A percentile compares a stretch with the other conserved stretches of the same genome.
These are phyloP conservation scores for Eleutherodactylus coqui DNA, from an alignment of 2,797 vertebrate genomes.

Conservation along the genomic window DNA sequence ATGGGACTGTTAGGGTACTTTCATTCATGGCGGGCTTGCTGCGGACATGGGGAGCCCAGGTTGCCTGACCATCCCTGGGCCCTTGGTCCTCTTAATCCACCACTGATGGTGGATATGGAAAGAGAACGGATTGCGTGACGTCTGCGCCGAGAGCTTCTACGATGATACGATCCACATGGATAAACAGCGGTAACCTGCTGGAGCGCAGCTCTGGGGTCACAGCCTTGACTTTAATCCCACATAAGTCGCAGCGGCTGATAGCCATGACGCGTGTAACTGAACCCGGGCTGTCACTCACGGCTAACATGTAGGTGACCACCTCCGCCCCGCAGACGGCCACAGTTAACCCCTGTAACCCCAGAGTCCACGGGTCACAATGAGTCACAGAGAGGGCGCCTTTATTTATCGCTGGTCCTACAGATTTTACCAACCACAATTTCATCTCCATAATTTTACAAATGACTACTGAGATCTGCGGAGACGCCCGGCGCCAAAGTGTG, in stretches of 20 bases:
- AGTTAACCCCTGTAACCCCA: constrained; percentile 68
- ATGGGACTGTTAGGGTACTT: too few species aligned
- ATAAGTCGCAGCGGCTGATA: constrained; percentile 62
- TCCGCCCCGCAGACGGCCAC: neutral
- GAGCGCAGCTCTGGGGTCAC: constrained; percentile 24
- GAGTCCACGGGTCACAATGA: constrained; percentile 66
- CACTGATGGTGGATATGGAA: neutral
- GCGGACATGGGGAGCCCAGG: too few species aligned
- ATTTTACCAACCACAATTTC: constrained; percentile 69
- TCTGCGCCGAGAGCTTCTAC: constrained; percentile 64
- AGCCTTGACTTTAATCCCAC: constrained; percentile 65
- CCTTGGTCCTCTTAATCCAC: neutral
- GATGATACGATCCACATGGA: constrained; percentile 67
- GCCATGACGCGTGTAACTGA: constrained; percentile 64
- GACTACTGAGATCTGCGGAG: constrained; percentile 66
- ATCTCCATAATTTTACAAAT: constrained; percentile 67
- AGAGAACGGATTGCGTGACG: constrained; percentile 63
- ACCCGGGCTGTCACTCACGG: constrained; percentile 42
- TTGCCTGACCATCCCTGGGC: too few species aligned
- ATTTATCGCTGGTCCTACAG: constrained; percentile 69
- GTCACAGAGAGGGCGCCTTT: constrained; percentile 63
- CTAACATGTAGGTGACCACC: neutral
- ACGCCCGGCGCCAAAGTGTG: neutral
- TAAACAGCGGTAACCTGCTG: constrained; percentile 63
- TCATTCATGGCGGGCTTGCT: too few species aligned